Base-by-base conservation (phyloP, 2,797 vertebrate genomes). In the Psittacula derbiana region DNA sequence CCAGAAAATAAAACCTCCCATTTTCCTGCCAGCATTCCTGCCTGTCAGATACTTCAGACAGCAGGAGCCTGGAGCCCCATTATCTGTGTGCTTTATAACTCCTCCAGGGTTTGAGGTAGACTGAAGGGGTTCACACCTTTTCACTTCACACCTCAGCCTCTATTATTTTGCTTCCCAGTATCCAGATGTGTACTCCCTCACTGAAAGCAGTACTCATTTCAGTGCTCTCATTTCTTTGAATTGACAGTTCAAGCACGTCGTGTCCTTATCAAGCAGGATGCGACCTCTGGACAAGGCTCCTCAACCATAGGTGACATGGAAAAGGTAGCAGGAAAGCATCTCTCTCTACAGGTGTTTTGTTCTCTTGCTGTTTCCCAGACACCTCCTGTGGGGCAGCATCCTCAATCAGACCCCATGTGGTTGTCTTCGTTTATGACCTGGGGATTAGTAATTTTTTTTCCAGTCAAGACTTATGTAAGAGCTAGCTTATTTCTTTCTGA, bases 11-110 rank as follows among this genome's bases (percentile, higher is more conserved):
- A 88, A 81, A 57, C 8, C 40, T 86, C 62, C 33, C 5, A 1
- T 92, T 92, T 92, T 93, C 71, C 71, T 90, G 86, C 78, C 74
- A 78, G 46, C 44, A 82, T 92, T 96, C 55, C 75, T 69, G 70
- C 7, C 43, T 88, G 61, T 76, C 73, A 73, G 76, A 82, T 82
- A 28, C 41, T 94, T 90, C 25, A 92, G 86, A 74, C 6, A 67
- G 55, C 46, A 46, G 61, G 57, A 93, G 55, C 16, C 83, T 67
- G 74, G 73, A 92, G 76, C 52, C 67, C 27, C 53, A 66, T 75
- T 86, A 81, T 46, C 62, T 49, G 0, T 43, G 53, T 43, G n/a
- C n/a, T 87, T 86, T 84, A 43, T 53, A 76, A 28, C 21, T 76
- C 61, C 8, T 33, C 10, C 40, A 3, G 41, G 78, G 16, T 31